These are phyloP conservation scores for Xestia c-nigrum DNA, from an alignment of 2,888 invertebrate genomes.

Conservation along the genomic window DNA sequence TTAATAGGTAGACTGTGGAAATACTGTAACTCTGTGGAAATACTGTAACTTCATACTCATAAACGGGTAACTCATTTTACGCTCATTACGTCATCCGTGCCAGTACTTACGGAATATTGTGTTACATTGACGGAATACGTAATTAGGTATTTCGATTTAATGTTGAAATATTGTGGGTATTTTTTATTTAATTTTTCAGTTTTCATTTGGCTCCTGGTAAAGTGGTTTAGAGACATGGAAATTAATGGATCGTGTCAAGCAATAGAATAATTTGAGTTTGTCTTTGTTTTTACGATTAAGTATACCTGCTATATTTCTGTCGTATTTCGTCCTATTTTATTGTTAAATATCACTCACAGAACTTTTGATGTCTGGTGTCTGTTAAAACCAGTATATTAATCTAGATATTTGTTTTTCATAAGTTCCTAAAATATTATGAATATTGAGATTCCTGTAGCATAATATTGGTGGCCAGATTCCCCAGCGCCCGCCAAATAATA, in stretches of 20 bases:
- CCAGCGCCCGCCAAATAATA: neutral
- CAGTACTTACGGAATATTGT: conserved; percentile 56
- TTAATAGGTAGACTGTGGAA: neutral
- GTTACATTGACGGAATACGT: conserved; percentile 63
- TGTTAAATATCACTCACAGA: neutral
- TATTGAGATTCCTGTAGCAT: neutral
- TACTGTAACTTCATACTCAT: conserved; percentile 54
- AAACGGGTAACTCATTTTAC: conserved; percentile 64
- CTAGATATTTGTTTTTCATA: too few species aligned
- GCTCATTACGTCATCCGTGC: conserved; percentile 60
- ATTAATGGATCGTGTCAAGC: neutral
- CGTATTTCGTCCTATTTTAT: neutral
- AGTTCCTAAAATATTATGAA: neutral
- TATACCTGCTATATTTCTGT: too few species aligned
- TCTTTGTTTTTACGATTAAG: neutral
- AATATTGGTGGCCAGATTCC: neutral
- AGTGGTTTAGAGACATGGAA: neutral
- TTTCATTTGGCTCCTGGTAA: neutral
- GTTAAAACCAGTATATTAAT: too few species aligned
- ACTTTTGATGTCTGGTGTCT: too few species aligned
- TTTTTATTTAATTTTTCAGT: neutral
- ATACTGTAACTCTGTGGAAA: conserved; percentile 28
- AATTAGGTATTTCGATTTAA: conserved; percentile 56
- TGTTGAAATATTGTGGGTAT: conserved; percentile 23
- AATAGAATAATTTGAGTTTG: neutral